Evolutionary conservation across 2,113 vertebrate genomes (phyloP).

Genomic region (Microcebus murinus): DNA sequence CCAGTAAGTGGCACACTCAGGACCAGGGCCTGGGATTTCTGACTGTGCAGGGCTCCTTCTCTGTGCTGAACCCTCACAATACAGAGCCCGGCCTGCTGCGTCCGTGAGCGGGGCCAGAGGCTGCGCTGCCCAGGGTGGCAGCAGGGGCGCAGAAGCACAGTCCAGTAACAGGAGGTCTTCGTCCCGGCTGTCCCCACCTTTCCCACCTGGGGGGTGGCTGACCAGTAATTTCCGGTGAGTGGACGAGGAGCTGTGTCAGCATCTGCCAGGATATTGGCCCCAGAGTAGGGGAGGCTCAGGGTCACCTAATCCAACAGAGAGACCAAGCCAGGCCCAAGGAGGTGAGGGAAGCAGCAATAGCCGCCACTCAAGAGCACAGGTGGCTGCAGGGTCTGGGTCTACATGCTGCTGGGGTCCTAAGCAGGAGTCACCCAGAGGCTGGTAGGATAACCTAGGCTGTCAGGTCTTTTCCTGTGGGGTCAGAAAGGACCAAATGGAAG

Average conservation of each 20-base stretch:
- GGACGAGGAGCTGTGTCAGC: not conserved
- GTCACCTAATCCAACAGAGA: not conserved
- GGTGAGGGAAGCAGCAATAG: not conserved
- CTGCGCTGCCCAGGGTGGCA: fast-evolving
- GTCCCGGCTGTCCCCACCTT: not conserved
- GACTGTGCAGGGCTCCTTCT: not conserved
- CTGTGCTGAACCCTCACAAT: not conserved
- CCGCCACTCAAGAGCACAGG: not conserved
- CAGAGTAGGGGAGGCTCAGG: not conserved
- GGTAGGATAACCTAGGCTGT: not conserved
- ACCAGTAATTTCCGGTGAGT: not conserved
- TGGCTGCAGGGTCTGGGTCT: not conserved
- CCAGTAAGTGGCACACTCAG: not conserved
- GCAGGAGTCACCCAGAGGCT: not conserved
- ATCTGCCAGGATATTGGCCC: not conserved
- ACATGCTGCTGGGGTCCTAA: not conserved
- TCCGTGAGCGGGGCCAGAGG: not conserved
- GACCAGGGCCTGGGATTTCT: not conserved
- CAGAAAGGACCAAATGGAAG: not conserved
- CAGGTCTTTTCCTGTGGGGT: not conserved
- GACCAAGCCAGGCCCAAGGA: not conserved
- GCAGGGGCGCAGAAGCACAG: not conserved
- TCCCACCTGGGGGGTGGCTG: not conserved
- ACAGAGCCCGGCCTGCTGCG: not conserved
- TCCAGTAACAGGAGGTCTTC: fast-evolving